phyloP scores from a whole-genome alignment of 2,888 invertebrate species.

The Ormyrus nitidulus region DNA sequence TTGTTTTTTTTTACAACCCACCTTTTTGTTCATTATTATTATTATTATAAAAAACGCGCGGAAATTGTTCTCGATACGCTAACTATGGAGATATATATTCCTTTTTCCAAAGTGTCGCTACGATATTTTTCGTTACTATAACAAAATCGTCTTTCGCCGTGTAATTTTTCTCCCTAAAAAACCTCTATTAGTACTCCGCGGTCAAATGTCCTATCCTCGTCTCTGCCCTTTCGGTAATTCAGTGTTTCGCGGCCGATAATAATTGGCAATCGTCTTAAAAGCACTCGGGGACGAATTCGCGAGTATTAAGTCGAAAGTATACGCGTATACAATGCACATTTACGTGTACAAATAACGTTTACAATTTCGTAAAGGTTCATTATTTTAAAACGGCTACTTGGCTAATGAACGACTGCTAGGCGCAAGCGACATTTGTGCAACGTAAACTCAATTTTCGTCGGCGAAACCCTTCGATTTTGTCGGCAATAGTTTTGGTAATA shows the following conservation, averaged over 20 bases:
- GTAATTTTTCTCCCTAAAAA: background rate
- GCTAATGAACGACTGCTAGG: slow-evolving; percentile 36
- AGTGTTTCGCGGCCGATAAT: slow-evolving; percentile 7
- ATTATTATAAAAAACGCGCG: slow-evolving; percentile 36
- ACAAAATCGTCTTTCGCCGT: slow-evolving; percentile 33
- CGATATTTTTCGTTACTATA: slow-evolving; percentile 35
- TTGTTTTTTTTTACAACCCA: slow-evolving; percentile 27
- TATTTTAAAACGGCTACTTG: slow-evolving; percentile 20
- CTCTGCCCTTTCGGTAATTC: background rate
- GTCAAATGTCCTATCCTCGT: background rate
- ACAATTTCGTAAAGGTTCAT: slow-evolving; percentile 4
- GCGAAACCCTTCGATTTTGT: too few relatives aligned
- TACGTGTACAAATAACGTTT: slow-evolving; percentile 40
- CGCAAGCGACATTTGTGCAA: slow-evolving; percentile 43
- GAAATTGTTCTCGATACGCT: background rate
- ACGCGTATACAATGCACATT: slow-evolving; percentile 39
- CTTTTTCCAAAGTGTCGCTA: slow-evolving; percentile 7
- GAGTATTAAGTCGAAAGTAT: slow-evolving; percentile 45
- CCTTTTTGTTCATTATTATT: background rate
- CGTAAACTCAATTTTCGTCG: background rate
- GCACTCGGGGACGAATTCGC: slow-evolving; percentile 39
- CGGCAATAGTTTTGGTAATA: too few relatives aligned
- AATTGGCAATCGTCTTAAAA: slow-evolving; percentile 31
- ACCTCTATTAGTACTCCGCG: background rate
- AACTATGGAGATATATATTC: slow-evolving; percentile 24